Evolutionary conservation across 2,113 vertebrate species (phyloP), one percentile per base, ranked within the genome.

Genomic region (human (Homo sapiens)): DNA sequence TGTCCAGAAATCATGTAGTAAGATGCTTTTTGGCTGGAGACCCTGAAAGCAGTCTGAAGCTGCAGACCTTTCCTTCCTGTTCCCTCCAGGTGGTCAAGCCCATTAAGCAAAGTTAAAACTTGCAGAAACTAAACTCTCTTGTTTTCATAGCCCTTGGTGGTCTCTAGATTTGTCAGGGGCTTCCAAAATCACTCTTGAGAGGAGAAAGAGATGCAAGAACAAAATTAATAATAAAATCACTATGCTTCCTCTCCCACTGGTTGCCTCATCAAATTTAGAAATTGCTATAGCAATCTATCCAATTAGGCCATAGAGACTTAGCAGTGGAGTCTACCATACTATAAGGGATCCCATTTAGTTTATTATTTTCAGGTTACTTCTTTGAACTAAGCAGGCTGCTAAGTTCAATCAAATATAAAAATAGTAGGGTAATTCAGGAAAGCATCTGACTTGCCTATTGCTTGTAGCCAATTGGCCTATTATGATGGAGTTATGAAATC

Each of bases 301-400:
- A 81, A 18, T 70, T 27, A 87, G 64, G 59, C 6, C 14, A 2
- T 22, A 52, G 35, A 55, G 7, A 79, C n/a, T 93, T 72, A 59
- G 14, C n/a, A 18, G 17, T 73, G 55, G n/a, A 93, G 55, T 93
- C 48, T 89, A 52, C 59, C 13, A 80, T 32, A 68, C 16, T 80
- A 89, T 10, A 78, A 84, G 52, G 9, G 22, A 14, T 17, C 9
- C 12, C 27, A 80, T 30, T 72, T 50, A 61, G n/a, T 70, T 81
- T 88, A 68, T 73, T 75, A 79, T 45, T 66, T 90, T 64, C 4
- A 23, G 7, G 13, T 89, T 40, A 93, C 40, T 92, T 95, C 32
- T 95, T 94, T 93, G 70, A 94, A 96, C 30, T 79, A 80, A 89
- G 85, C 14, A 89, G 82, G n/a, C 13, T 78, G 45, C 30, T 81